phyloP scores from a whole-genome alignment of 1,140 invertebrate species.

The Copidosoma floridanum region DNA sequence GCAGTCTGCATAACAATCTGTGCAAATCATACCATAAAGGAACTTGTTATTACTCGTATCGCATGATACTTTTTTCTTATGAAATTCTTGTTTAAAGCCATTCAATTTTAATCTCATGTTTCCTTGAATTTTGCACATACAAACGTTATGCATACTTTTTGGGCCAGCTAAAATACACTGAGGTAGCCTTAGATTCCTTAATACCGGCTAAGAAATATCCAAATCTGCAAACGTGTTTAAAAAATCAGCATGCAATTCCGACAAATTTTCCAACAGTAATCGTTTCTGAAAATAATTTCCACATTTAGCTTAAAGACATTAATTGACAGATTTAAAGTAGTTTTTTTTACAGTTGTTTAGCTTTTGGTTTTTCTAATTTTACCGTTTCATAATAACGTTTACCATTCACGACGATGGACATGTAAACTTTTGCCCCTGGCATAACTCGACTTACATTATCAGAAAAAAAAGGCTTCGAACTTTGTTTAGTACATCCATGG shows the following conservation, averaged over 20 bases:
- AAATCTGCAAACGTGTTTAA: neutral
- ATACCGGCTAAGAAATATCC: neutral
- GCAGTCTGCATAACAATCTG: too few relatives aligned
- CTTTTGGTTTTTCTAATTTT: neutral
- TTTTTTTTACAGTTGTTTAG: too few relatives aligned
- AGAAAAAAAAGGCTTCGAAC: neutral
- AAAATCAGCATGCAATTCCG: neutral
- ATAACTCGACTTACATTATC: neutral
- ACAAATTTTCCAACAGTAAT: neutral
- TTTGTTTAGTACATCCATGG: neutral
- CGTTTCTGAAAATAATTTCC: neutral
- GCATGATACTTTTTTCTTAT: too few relatives aligned
- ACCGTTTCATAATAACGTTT: neutral
- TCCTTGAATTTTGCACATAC: too few relatives aligned
- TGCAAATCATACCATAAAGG: too few relatives aligned
- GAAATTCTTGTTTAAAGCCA: neutral
- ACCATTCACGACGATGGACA: neutral
- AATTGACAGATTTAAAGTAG: too few relatives aligned
- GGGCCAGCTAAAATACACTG: too few relatives aligned
- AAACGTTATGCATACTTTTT: too few relatives aligned
- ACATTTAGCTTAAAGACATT: too few relatives aligned
- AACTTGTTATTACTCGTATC: too few relatives aligned
- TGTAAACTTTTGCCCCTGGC: conserved; percentile 1
- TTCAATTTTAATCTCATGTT: neutral
- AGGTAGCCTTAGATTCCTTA: neutral